Evolutionary conservation across 2,113 vertebrate species (phyloP).

Genomic region (Dunckerocampus dactyliophorus): DNA sequence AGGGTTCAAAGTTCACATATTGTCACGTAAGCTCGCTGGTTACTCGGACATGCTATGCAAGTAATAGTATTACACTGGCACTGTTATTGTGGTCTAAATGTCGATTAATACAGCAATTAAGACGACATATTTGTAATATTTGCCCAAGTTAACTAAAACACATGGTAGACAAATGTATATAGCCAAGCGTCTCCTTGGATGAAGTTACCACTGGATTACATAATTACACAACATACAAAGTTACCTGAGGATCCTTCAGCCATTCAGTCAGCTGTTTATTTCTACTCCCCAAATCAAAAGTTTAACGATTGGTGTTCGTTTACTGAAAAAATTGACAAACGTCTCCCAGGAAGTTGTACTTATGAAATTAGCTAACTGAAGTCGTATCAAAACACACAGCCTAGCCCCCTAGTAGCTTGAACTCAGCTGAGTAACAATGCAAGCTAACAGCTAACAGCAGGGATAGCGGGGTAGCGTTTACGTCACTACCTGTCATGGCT

Average conservation of each 20-base stretch:
- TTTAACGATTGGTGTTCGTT: conserved; percentile 7
- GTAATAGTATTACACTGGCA: too few relatives aligned
- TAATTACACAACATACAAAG: not conserved
- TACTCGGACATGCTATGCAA: not conserved
- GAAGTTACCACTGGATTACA: not conserved
- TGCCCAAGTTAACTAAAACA: not conserved
- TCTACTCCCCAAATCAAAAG: conserved; percentile 3
- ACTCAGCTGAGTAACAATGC: not conserved
- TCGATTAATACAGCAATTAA: too few relatives aligned
- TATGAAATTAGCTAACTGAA: too few relatives aligned
- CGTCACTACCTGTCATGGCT: conserved; percentile 23
- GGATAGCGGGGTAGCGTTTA: not conserved
- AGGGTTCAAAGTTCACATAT: conserved; percentile 11
- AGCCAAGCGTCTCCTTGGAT: not conserved
- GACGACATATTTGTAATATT: not conserved
- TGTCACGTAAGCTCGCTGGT: not conserved
- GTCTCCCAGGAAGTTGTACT: too few relatives aligned
- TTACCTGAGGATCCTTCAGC: conserved; percentile 64
- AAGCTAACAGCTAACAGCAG: conserved; percentile 30
- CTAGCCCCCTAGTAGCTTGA: too few relatives aligned
- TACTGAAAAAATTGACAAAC: conserved; percentile 16
- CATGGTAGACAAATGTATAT: not conserved
- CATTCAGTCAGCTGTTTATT: conserved; percentile 41
- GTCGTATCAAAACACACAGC: too few relatives aligned
- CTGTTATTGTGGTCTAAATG: not conserved